A percentile compares a stretch with the other conserved stretches of the same genome.
phyloP scores from a whole-genome alignment of 2,888 invertebrate species.

The Taenaris catops region DNA sequence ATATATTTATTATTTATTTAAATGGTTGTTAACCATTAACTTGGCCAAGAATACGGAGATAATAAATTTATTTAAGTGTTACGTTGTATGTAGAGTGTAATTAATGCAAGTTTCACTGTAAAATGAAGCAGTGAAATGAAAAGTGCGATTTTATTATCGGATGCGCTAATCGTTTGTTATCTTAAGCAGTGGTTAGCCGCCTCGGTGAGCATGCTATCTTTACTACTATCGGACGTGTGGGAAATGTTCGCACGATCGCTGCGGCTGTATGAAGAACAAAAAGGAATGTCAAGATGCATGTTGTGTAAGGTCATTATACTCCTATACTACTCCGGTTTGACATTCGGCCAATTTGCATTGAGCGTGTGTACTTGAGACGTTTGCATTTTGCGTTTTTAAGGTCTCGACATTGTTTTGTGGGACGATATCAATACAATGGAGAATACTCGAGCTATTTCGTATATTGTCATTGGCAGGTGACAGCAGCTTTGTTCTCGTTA shows the following conservation, averaged over 20 bases:
- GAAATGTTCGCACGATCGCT: conserved; percentile 59
- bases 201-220: conserved; percentile 42
- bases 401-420: conserved; percentile 40
- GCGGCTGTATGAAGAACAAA: conserved; percentile 62
- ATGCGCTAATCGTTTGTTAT: conserved; percentile 28
- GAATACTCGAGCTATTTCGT: conserved; percentile 18
- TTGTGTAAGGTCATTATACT: conserved; percentile 47
- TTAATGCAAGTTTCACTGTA: no score
- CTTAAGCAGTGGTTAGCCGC: conserved; percentile 44
- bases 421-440: conserved; percentile 22
- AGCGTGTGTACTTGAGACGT: conserved; percentile 46
- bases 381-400: conserved; percentile 35
- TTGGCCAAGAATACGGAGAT: no score
- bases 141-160: conserved; percentile 16
- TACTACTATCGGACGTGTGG: conserved; percentile 42
- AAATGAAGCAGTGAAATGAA: conserved; percentile 11
- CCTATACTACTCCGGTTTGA: conserved; percentile 40
- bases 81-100: no score
- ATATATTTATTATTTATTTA: no score
- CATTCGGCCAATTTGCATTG: conserved; percentile 57
- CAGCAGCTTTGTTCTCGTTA: conserved; percentile 1
- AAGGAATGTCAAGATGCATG: conserved; percentile 74
- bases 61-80: no score
- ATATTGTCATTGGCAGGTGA: conserved; percentile 4
- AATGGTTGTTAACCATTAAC: no score